Evolutionary conservation across 2,113 vertebrate genomes (phyloP).

Genomic region (Solea solea): DNA sequence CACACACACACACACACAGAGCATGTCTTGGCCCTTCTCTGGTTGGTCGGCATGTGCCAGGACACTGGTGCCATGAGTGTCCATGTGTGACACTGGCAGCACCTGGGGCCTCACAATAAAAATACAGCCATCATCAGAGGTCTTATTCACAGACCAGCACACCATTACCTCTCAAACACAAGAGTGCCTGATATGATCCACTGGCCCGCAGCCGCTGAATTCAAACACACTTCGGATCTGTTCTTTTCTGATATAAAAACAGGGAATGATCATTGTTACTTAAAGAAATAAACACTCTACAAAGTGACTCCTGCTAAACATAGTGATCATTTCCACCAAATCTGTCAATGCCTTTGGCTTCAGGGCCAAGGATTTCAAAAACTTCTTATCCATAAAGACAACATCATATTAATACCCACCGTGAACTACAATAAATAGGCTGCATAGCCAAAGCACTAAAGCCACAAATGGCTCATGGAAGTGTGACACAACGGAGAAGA

Average conservation of each 20-base stretch:
- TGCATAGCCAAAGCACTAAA: conserved; percentile 46
- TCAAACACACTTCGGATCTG: conserved; percentile 14
- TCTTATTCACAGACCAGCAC: conserved; percentile 67
- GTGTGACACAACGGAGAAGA: conserved; percentile 67
- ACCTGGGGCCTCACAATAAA: conserved; percentile 73
- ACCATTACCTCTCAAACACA: conserved; percentile 50
- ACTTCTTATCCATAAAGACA: conserved; percentile 31
- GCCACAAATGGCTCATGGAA: conserved; percentile 68
- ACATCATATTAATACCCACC: conserved; percentile 21
- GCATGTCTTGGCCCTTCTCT: conserved; percentile 56
- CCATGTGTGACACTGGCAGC: conserved; percentile 71
- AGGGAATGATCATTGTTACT: neutral
- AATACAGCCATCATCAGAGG: conserved; percentile 72
- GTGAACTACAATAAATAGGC: conserved; percentile 53
- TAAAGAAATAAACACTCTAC: neutral
- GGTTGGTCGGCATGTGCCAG: conserved; percentile 48
- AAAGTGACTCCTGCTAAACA: neutral
- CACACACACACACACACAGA: conserved; percentile 22
- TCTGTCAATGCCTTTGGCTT: conserved; percentile 5
- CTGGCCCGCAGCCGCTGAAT: conserved; percentile 1
- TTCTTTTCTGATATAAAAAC: neutral
- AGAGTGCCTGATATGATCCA: conserved; percentile 28
- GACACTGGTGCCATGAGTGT: conserved; percentile 62
- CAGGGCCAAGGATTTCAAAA: conserved; percentile 11
- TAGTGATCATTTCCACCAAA: neutral